These are phyloP conservation scores for Myrmecophaga tridactyla DNA, from an alignment of 2,113 vertebrate species.

Conservation along the genomic window DNA sequence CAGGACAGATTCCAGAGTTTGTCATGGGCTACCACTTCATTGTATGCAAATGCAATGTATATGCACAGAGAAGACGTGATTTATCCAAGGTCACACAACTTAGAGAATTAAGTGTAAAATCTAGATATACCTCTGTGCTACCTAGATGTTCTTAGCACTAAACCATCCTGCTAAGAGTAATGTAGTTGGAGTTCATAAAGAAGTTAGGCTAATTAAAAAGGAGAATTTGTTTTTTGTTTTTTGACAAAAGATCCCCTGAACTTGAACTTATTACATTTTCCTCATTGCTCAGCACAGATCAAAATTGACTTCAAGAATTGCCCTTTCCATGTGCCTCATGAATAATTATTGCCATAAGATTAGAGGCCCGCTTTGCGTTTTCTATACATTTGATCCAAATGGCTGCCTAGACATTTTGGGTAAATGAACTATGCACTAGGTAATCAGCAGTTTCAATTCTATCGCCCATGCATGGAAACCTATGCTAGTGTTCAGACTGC, in stretches of 20 bases:
- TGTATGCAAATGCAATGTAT: neutral
- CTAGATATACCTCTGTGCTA: neutral
- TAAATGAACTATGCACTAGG: conserved; percentile 72
- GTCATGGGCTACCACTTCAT: no score
- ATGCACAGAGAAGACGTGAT: neutral
- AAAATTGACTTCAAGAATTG: conserved; percentile 75
- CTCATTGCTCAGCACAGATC: neutral
- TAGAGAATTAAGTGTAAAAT: neutral
- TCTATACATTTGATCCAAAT: conserved; percentile 73
- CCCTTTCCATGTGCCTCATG: conserved; percentile 64
- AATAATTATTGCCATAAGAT: conserved; percentile 78
- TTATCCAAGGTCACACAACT: neutral
- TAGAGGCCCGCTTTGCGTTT: conserved; percentile 73
- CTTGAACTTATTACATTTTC: neutral
- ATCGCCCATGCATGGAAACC: conserved; percentile 21
- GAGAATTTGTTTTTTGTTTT: neutral
- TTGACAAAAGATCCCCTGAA: neutral
- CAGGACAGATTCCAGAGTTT: no score
- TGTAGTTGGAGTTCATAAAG: neutral
- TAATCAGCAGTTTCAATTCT: conserved; percentile 74
- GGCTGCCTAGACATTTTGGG: conserved; percentile 73
- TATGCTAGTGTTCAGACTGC: conserved; percentile 51
- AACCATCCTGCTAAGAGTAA: neutral
- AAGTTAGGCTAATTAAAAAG: conserved; percentile 54
- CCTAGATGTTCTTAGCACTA: neutral